Evolutionary conservation across 1,140 invertebrate genomes (phyloP).

Genomic region (Drosophila virilis): DNA sequence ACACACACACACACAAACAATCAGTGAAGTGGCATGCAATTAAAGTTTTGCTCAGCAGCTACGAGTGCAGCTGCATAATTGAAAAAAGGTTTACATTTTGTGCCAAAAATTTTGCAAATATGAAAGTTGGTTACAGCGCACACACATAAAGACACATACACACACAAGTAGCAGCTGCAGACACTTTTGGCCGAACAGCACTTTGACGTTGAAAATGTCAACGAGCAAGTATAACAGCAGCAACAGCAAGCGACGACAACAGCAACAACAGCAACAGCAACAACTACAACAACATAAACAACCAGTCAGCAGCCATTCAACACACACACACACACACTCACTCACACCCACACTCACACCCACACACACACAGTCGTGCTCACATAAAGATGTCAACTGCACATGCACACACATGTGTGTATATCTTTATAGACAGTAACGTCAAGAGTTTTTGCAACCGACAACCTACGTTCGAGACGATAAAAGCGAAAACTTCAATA

Average conservation of each 20-base stretch:
- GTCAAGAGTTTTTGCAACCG: constrained; percentile 40
- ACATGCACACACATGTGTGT: constrained; percentile 48
- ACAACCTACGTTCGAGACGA: constrained; percentile 15
- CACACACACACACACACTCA: constrained; percentile 26
- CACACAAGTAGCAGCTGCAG: constrained; percentile 28
- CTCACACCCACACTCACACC: constrained; percentile 1
- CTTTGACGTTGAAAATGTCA: constrained; percentile 66
- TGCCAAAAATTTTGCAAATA: constrained; percentile 42
- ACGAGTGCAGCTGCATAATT: constrained; percentile 37
- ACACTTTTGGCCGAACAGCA: constrained; percentile 47
- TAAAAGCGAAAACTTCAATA: not conserved
- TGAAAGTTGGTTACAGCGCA: constrained; percentile 31
- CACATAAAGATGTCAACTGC: constrained; percentile 79
- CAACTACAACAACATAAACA: constrained; percentile 37
- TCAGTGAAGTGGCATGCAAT: constrained; percentile 23
- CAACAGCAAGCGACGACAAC: constrained; percentile 12
- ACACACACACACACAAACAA: not conserved
- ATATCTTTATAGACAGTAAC: constrained; percentile 31
- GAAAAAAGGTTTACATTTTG: constrained; percentile 41
- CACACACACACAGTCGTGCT: constrained; percentile 25
- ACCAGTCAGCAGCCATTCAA: constrained; percentile 41
- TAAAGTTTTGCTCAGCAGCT: constrained; percentile 50
- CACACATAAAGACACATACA: not conserved
- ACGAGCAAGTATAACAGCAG: constrained; percentile 33
- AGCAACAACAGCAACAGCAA: constrained; percentile 25